Evolutionary conservation across 2,888 invertebrate genomes (phyloP), one percentile per base, ranked within the genome.

Genomic region (Magallana nippona): DNA sequence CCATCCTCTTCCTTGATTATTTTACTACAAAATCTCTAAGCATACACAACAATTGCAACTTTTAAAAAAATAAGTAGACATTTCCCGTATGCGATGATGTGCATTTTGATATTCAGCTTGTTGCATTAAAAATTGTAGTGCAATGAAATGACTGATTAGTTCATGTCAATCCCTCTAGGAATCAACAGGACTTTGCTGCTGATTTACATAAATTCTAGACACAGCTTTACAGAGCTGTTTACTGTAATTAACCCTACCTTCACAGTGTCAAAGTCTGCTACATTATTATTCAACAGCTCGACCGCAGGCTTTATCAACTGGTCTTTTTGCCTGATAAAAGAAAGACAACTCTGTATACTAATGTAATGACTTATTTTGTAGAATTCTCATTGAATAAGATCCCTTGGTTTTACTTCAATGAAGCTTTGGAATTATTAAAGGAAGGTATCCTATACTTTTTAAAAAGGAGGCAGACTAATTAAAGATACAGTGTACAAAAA

Each of bases 181-280:
- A 22, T 15, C 13, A 17, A 5, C 58, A 58, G 58, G 17, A 80
- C 22, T 17, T 78, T 44, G 11, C 32, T n/a, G 10, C 55, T 13
- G 55, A 81, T 63, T 55, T 63, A 55, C 44, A 55, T 55, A 63
- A 81, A n/a, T 22, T 10, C 19, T 62, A 19, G n/a, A 19, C 55
- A 62, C 44, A 55, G 15, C 15, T 60, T 44, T 27, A 77, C 27
- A 55, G n/a, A 78, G 56, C 78, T 71, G 15, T 17, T 11, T 32
- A 71, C 22, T 15, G 27, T 71, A 27, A 71, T 27, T 71, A 55
- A 11, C 79, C 88, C 83, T 89, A 94, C 94, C 92, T 94, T 93
- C 2, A 93, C 90, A 19, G 94, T 92, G 90, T 95, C 95, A 91
- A 95, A 95, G 85, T 95, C 95, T 58, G 94, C 93, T 44, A 94